A percentile compares a stretch with the other conserved stretches of the same genome.
phyloP scores from a whole-genome alignment of 2,113 vertebrate species.

The Arenaria interpres region DNA sequence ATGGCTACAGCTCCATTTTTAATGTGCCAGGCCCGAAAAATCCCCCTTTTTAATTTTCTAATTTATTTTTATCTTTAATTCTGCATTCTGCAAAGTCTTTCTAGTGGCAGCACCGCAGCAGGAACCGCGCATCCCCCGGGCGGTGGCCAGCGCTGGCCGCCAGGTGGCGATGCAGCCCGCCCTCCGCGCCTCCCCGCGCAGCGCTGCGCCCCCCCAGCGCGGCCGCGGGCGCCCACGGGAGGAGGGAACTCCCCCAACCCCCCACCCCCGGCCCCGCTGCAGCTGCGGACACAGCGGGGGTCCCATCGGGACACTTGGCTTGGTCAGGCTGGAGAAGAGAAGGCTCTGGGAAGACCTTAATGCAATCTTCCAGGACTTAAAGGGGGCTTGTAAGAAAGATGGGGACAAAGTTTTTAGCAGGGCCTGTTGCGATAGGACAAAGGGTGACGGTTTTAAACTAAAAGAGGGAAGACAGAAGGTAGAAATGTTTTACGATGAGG shows the following conservation, averaged over 20 bases:
- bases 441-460: background rate
- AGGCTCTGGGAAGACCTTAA: background rate
- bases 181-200: background rate
- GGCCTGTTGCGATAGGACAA: background rate
- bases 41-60: background rate
- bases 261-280: background rate
- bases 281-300: background rate
- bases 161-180: constrained; percentile 32
- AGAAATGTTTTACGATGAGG: background rate
- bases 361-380: background rate
- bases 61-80: background rate
- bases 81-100: background rate
- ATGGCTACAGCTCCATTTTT: background rate
- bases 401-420: background rate
- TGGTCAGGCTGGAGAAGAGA: background rate
- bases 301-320: too few relatives aligned
- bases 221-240: background rate
- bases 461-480: background rate
- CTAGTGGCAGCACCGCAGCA: background rate
- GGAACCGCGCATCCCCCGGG: background rate
- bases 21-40: background rate
- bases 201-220: background rate
- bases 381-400: background rate
- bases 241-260: background rate
- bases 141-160: background rate